phyloP scores from a whole-genome alignment of 2,113 vertebrate genomes.

The Nesospiza acunhae region DNA sequence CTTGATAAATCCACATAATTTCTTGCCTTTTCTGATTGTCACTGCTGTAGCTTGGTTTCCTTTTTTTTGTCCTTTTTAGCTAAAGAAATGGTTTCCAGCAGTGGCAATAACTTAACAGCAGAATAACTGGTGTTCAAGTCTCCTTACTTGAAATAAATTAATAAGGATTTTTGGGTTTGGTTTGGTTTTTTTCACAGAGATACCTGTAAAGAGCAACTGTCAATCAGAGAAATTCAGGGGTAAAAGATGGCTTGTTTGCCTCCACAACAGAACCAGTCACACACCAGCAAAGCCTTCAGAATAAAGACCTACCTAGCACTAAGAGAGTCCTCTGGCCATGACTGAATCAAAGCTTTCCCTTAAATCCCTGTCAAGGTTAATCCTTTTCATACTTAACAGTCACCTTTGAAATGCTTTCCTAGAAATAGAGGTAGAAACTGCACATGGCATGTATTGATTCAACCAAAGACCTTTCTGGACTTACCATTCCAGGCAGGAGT shows the following conservation, averaged over 20 bases:
- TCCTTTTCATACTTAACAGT: not conserved
- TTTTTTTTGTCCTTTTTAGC: not conserved
- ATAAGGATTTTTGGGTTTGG: not conserved
- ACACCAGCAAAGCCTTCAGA: not conserved
- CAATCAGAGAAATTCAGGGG: not conserved
- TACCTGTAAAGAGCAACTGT: not conserved
- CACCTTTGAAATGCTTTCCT: not conserved
- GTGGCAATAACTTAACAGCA: not conserved
- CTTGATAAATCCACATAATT: not conserved
- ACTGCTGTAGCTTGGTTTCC: not conserved
- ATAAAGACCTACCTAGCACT: not conserved
- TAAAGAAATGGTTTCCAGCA: not conserved
- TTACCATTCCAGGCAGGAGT: not conserved
- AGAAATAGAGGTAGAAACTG: not conserved
- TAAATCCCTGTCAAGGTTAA: not conserved
- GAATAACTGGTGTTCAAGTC: not conserved
- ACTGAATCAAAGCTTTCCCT: not conserved
- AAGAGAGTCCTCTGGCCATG: not conserved
- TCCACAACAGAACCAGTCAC: not conserved
- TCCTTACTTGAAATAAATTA: not conserved
- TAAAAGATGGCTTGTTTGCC: not conserved
- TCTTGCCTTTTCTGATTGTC: not conserved
- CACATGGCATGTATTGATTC: not conserved
- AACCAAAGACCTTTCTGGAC: not conserved
- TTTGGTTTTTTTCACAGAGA: not conserved